phyloP scores from a whole-genome alignment of 2,113 vertebrate species.

The Festucalex cinctus region DNA sequence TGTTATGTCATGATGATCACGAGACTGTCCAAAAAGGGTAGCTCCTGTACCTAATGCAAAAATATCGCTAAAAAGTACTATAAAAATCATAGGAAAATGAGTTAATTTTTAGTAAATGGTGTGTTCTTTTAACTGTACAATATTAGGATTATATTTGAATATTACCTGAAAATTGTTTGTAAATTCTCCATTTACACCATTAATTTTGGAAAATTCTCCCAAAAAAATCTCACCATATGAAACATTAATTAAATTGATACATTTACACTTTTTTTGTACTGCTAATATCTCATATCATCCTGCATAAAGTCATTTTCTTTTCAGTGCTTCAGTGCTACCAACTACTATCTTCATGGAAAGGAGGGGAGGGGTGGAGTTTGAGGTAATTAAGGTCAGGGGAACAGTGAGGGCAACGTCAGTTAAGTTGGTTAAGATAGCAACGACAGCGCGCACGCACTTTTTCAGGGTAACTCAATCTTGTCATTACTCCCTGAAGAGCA shows the following conservation, averaged over 20 bases:
- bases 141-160: too few species aligned
- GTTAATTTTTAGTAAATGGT: too few species aligned
- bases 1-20: too few species aligned
- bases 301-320: not conserved
- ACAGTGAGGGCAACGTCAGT: slow-evolving; percentile 6
- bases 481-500: slow-evolving; percentile 28
- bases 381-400: slow-evolving; percentile 21
- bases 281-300: not conserved
- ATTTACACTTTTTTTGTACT: not conserved
- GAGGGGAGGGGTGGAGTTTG: not conserved
- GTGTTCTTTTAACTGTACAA: too few species aligned
- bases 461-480: slow-evolving; percentile 39
- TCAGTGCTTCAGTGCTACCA: not conserved
- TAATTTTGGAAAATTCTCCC: not conserved
- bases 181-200: not conserved
- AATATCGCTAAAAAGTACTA: too few species aligned
- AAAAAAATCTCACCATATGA: not conserved
- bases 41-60: too few species aligned
- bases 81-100: too few species aligned
- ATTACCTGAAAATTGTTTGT: not conserved
- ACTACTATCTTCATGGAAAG: not conserved
- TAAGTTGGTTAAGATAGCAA: slow-evolving; percentile 31
- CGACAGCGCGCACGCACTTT: slow-evolving; percentile 22
- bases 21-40: too few species aligned
- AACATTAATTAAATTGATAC: not conserved